Evolutionary conservation across 2,888 invertebrate species (phyloP), one percentile per base, ranked within the genome.

Genomic region (Carpatolechia fugitivella): DNA sequence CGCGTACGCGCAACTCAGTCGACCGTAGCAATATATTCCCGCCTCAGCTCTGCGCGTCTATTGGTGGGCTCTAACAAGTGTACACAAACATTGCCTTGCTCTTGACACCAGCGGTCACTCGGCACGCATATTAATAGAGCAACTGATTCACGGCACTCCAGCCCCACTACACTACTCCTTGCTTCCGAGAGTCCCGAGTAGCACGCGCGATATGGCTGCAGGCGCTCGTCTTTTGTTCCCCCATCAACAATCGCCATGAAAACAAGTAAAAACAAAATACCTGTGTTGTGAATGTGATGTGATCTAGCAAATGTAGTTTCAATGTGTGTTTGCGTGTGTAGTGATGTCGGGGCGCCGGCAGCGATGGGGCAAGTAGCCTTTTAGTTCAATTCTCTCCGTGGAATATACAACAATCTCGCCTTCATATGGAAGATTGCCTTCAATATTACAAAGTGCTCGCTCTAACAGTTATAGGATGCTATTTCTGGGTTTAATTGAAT

Each of bases 61-160:
- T 41, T 41, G 44, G 44, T 13, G 29, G 44, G 44, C 44, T 44
- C 40, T 44, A 44, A 44, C 44, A 44, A 44, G 44, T 44, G 44
- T 20, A 68, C 69, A 74, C 72, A 69, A 69, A 66, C 69, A 66
- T 74, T 72, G 80, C 84, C 85, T 88, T 84, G 86, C 78, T 87
- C 86, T 86, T 86, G 86, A 87, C 86, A 85, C 76, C 24, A 24
- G 3, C 82, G 87, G 87, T 85, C 86, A 85, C 85, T 85, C 78
- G 84, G 79, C 79, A 81, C 82, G 86, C 87, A 87, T 88, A 87
- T 85, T 88, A 88, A 88, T 88, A 87, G 84, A 82, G 72, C 76
- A 79, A 84, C 77, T 85, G 86, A 85, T 80, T 85, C 85, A 85
- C 80, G 79, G 78, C 80, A 81, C 77, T 55, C 33, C 40, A 52